These are phyloP conservation scores for Digitonthophagus gazella DNA, from an alignment of 2,888 invertebrate species.

Conservation along the genomic window DNA sequence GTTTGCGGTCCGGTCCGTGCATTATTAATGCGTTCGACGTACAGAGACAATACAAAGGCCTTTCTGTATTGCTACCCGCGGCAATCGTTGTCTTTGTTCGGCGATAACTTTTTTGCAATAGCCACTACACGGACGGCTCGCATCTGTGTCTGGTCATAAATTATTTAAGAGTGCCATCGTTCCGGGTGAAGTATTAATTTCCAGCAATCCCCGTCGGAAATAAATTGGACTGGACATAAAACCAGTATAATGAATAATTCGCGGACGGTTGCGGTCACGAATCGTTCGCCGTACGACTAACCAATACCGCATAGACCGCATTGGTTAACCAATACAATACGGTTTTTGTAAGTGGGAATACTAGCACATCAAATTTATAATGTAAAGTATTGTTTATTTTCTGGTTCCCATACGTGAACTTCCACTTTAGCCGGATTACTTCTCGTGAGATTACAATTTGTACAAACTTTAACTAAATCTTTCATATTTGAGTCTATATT, in stretches of 20 bases:
- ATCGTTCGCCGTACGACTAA: no score
- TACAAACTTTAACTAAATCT: no score
- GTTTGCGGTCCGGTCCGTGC: conserved; percentile 10
- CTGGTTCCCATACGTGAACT: no score
- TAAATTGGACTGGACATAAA: not conserved
- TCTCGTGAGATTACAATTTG: no score
- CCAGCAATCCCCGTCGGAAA: not conserved
- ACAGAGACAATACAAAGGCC: conserved; percentile 7
- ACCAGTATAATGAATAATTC: not conserved
- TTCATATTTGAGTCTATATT: no score
- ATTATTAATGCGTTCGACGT: conserved; percentile 13
- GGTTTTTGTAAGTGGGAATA: not conserved
- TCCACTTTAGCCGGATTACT: no score
- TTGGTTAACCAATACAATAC: not conserved
- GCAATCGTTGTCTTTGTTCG: not conserved
- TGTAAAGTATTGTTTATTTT: no score
- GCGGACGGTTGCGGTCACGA: not conserved
- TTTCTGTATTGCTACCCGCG: not conserved
- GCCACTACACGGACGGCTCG: not conserved
- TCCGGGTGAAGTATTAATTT: not conserved
- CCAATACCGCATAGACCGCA: not conserved
- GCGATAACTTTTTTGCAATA: not conserved
- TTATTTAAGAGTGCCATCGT: not conserved
- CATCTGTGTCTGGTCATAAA: not conserved
- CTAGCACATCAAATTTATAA: no score